Base-by-base conservation (phyloP, 2,113 vertebrate genomes). In the Dromas ardeola region DNA sequence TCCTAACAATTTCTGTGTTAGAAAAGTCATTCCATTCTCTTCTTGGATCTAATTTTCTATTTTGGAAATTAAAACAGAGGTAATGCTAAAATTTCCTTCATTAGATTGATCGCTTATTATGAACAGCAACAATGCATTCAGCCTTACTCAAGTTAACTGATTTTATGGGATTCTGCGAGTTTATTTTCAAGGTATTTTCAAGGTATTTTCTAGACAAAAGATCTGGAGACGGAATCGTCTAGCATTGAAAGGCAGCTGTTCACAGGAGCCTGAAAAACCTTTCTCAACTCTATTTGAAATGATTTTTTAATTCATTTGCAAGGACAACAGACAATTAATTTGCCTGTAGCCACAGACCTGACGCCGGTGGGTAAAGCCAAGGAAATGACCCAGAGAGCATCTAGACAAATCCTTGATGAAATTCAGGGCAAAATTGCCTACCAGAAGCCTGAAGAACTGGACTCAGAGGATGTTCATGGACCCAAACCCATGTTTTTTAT, bases 291-390 rank as follows among this genome's bases (percentile, higher is more conserved):
- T 47, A 76, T 97, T 96, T 90, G 79, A 95, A 97, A 94, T 70
- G 62, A 94, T 80, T 97, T 95, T 94, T 91, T 63, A 93, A 90
- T 95, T 95, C 29, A 87, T 85, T 93, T 97, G 50, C 78, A 85
- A 61, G 58, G 78, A 82, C 78, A 80, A 73, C 84, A 83, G 82
- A 70, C 58, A 93, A 91, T 88, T 81, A 77, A 36, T 85, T 82
- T 93, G n/a, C 63, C 78, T 89, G 59, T 40, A 95, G 49, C 84
- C 74, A 83, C 78, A 90, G 67, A 43, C 45, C 81, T 88, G 84
- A 82, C 5, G 38, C 74, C 4, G 0, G 22, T 0, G 2, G 72
- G 53, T 88, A 78, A 90, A 90, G 82, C 26, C 67, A 77, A 94
- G 78, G 74, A 96, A 93, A 87, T 47, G 50, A 94, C n/a, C 67